Conservation (phyloP, 1,140 invertebrate genomes). For the Papilio polytes region DNA sequence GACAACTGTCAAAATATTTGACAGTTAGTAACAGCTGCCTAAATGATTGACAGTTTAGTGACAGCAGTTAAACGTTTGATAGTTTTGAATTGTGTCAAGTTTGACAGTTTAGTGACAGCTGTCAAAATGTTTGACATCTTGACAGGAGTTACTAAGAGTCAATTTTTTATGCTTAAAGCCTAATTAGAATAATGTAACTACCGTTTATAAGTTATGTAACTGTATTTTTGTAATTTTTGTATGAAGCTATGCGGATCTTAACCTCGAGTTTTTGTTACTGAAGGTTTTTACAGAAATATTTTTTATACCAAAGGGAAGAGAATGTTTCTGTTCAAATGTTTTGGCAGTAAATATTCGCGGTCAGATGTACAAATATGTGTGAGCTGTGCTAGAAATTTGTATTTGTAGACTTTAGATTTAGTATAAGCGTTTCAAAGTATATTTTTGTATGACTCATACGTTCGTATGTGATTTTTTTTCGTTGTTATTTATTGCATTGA, state of each 20-base stretch:
- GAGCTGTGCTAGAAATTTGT: conserved; percentile 38
- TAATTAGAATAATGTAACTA: neutral
- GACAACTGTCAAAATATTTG: neutral
- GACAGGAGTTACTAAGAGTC: neutral
- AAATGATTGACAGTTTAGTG: no score
- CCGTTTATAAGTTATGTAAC: conserved; percentile 22
- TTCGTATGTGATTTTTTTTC: conserved; percentile 45
- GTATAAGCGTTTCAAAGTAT: conserved; percentile 49
- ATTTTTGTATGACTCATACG: conserved; percentile 53
- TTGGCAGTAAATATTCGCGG: neutral
- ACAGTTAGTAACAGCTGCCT: no score
- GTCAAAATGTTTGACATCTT: conserved; percentile 10
- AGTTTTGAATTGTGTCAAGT: neutral
- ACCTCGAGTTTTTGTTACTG: neutral
- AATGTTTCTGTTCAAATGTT: neutral
- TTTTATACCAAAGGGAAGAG: neutral
- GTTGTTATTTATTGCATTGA: conserved; percentile 26
- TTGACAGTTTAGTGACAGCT: neutral
- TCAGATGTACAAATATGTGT: conserved; percentile 39
- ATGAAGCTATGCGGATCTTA: neutral
- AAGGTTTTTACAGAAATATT: neutral
- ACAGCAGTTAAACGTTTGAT: neutral
- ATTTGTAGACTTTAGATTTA: conserved; percentile 33
- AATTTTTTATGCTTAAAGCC: neutral
- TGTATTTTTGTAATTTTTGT: conserved; percentile 26